Conservation (phyloP, 2,113 vertebrate species). For the Octodon degus region DNA sequence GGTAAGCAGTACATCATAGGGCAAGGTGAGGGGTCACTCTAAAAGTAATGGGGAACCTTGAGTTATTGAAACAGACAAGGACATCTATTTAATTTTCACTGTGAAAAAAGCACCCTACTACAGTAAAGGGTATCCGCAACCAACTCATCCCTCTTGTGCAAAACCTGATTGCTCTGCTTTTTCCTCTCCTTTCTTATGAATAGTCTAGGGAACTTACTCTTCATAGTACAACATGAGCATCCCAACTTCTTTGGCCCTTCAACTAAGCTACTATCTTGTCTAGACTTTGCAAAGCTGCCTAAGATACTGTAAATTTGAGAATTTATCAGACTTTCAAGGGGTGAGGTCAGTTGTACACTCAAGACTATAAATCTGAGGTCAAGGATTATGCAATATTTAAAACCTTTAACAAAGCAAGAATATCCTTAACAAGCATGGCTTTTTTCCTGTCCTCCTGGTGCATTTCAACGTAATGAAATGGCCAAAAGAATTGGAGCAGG, state of each 20-base stretch:
- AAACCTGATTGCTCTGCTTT: neutral
- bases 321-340: neutral
- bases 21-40: neutral
- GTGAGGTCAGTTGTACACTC: neutral
- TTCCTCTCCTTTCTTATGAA: neutral
- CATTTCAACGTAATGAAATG: constrained; percentile 39
- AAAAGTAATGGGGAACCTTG: neutral
- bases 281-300: neutral
- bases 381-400: neutral
- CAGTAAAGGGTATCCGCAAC: neutral
- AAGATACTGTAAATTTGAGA: neutral
- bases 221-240: neutral
- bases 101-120: neutral
- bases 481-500: constrained; percentile 21
- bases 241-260: neutral
- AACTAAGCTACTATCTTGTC: neutral
- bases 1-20: neutral
- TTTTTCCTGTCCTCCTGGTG: neutral
- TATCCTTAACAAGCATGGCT: neutral
- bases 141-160: neutral
- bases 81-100: neutral
- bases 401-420: neutral
- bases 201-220: neutral
- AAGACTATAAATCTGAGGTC: constrained; percentile 10
- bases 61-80: neutral